Conservation (phyloP, 1,140 invertebrate species). For the Eulimnadia texana region DNA sequence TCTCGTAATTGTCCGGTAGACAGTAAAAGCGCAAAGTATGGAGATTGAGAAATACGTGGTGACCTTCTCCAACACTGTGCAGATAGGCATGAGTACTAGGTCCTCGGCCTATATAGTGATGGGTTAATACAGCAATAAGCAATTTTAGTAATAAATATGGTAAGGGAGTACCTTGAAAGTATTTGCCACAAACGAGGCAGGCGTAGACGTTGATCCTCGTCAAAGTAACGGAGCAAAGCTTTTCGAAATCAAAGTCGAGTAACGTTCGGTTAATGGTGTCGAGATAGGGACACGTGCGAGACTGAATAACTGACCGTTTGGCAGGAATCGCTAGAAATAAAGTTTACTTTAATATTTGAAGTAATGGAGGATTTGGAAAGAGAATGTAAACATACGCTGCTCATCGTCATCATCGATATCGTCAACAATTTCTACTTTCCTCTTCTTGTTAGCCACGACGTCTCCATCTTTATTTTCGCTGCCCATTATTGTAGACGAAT, state of each 20-base stretch:
- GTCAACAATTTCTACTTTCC: not conserved
- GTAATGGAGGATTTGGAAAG: not conserved
- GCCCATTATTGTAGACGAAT: not conserved
- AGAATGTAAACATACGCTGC: not conserved
- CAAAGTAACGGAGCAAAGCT: constrained; percentile 93
- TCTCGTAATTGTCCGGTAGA: constrained; percentile 98
- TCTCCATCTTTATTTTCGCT: not conserved
- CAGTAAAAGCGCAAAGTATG: constrained; percentile 97
- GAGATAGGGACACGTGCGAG: constrained; percentile 69
- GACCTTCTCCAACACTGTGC: constrained; percentile 90
- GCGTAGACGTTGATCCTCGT: constrained; percentile 99
- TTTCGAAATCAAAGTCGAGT: constrained; percentile 99
- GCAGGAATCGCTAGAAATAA: not conserved
- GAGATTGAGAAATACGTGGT: constrained; percentile 96
- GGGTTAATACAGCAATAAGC: not conserved
- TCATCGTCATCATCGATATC: not conserved
- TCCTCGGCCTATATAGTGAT: constrained; percentile 61
- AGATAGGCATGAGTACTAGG: constrained; percentile 98
- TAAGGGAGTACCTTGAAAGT: constrained; percentile 74
- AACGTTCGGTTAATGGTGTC: constrained; percentile 94
- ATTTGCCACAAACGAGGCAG: constrained; percentile 99
- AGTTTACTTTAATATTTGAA: not conserved
- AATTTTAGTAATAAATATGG: not conserved
- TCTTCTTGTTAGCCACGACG: not conserved
- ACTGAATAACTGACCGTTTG: constrained; percentile 1